phyloP scores from a whole-genome alignment of 1,140 invertebrate genomes.

The Anoplophora glabripennis region DNA sequence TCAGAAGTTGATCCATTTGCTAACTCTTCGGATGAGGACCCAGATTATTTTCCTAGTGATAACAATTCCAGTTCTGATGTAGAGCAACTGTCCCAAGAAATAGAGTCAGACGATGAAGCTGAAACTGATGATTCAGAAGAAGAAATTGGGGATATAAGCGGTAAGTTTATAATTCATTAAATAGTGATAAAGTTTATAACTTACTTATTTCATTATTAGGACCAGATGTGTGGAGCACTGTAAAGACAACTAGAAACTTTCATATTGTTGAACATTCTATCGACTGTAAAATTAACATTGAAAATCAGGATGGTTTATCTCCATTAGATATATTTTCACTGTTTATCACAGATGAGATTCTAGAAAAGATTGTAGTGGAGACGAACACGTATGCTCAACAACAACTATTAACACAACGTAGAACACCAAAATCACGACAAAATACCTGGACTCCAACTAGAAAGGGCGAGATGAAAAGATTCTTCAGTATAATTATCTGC shows the following conservation, averaged over 20 bases:
- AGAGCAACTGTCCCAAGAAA: too few relatives aligned
- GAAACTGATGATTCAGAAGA: too few relatives aligned
- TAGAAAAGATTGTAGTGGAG: background rate
- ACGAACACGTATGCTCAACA: constrained; percentile 5
- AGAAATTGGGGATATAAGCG: too few relatives aligned
- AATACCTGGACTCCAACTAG: background rate
- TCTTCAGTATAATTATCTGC: background rate
- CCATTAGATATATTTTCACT: background rate
- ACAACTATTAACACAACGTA: background rate
- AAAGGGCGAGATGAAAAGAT: background rate
- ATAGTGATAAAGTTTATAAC: background rate
- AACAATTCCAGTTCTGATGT: too few relatives aligned
- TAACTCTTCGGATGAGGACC: too few relatives aligned
- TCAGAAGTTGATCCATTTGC: too few relatives aligned
- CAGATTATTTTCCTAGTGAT: too few relatives aligned
- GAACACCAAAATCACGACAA: background rate
- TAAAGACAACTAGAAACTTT: background rate
- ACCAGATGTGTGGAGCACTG: background rate
- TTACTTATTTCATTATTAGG: background rate
- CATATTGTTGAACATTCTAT: background rate
- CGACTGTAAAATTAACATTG: background rate
- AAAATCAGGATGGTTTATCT: background rate
- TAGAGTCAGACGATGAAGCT: too few relatives aligned
- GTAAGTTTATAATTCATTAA: too few relatives aligned
- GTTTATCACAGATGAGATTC: background rate